phyloP scores from a whole-genome alignment of 2,113 vertebrate species.

The Macrotus californicus region DNA sequence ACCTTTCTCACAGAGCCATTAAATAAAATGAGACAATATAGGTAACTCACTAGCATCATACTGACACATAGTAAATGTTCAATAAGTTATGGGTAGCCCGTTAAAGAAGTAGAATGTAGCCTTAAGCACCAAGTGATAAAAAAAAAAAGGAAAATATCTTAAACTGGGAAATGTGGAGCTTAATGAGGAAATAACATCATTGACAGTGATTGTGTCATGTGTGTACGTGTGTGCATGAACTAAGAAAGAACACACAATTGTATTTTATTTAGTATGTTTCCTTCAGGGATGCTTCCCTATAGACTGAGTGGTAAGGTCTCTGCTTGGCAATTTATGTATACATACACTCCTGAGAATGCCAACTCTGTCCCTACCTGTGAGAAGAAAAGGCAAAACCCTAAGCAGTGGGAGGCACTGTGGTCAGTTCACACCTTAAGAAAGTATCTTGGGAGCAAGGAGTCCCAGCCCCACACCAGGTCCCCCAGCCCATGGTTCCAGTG shows the following conservation, averaged over 20 bases:
- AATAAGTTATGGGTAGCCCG: not conserved
- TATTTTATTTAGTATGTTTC: not conserved
- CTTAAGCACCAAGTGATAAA: not conserved
- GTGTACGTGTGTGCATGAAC: not conserved
- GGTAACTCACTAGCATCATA: not conserved
- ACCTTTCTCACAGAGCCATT: not conserved
- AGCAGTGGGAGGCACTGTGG: not conserved
- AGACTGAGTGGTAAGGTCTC: not conserved
- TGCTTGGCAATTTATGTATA: not conserved
- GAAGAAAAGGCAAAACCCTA: not conserved
- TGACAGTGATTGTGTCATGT: not conserved
- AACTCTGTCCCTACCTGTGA: not conserved
- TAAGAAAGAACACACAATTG: not conserved
- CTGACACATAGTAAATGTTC: not conserved
- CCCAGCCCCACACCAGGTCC: too few species aligned
- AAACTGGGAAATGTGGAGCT: not conserved
- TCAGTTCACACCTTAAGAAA: not conserved
- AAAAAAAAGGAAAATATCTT: not conserved
- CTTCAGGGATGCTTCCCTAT: not conserved
- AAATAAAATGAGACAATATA: not conserved
- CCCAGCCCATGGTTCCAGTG: too few species aligned
- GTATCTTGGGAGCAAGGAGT: too few species aligned
- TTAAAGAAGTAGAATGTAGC: not conserved
- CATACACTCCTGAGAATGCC: not conserved
- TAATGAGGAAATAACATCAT: not conserved